phyloP scores from a whole-genome alignment of 2,797 vertebrate species.

The Mastacembelus armatus region DNA sequence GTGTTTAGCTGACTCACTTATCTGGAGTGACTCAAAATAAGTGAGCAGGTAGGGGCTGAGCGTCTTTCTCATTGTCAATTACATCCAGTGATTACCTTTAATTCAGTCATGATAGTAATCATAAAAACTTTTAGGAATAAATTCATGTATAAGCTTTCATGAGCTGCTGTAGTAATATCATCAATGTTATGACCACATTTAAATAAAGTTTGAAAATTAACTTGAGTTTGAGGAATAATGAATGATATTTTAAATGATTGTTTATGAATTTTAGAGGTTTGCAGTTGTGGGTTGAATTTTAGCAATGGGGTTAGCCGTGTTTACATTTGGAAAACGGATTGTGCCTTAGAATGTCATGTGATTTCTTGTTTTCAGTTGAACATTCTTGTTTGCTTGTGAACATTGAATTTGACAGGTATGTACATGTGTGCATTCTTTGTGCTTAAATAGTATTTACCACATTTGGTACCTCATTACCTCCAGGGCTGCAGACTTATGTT shows the following conservation, averaged over 20 bases:
- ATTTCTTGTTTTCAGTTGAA: no score
- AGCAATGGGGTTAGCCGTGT: background rate
- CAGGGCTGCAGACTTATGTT: background rate
- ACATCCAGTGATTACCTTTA: slow-evolving; percentile 16
- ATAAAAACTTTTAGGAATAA: background rate
- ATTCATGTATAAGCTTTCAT: background rate
- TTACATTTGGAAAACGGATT: slow-evolving; percentile 24
- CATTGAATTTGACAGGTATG: background rate
- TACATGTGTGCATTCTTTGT: slow-evolving; percentile 1
- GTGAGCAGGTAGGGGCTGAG: slow-evolving; percentile 24
- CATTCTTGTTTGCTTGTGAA: slow-evolving; percentile 1
- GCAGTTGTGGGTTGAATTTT: slow-evolving; percentile 8
- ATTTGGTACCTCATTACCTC: slow-evolving; percentile 3
- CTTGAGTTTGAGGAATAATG: background rate
- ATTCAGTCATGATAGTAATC: background rate
- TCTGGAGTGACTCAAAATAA: slow-evolving; percentile 44
- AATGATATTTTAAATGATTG: slow-evolving; percentile 1
- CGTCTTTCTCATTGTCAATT: slow-evolving; percentile 23
- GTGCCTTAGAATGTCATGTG: no score
- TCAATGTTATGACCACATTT: background rate
- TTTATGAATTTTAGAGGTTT: slow-evolving; percentile 2
- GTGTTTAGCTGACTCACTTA: slow-evolving; percentile 64
- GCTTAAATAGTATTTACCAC: background rate
- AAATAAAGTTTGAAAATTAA: background rate
- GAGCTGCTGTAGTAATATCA: background rate